A percentile compares a stretch with the other conserved stretches of the same genome.
Evolutionary conservation across 2,888 invertebrate species (phyloP).

Genomic region (Lycophotia porphyrea): DNA sequence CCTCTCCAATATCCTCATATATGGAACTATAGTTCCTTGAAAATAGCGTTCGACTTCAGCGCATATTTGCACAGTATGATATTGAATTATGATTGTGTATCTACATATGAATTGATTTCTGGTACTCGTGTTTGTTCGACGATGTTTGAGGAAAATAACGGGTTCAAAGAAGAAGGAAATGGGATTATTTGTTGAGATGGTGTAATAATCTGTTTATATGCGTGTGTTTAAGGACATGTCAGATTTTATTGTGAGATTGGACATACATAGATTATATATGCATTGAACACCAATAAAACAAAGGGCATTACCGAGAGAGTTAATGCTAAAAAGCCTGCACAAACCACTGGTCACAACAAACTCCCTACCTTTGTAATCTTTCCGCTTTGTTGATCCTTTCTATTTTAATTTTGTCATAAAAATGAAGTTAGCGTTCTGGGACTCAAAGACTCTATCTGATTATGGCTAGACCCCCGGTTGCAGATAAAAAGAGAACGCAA

Average conservation of each 20-base stretch:
- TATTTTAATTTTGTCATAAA: neutral
- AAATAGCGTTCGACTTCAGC: slow-evolving; percentile 53
- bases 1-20: slow-evolving; percentile 65
- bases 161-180: slow-evolving; percentile 1
- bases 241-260: slow-evolving; percentile 7
- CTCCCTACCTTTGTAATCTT: neutral
- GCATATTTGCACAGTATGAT: slow-evolving; percentile 49
- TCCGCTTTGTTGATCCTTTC: neutral
- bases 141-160: slow-evolving; percentile 33
- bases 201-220: slow-evolving; percentile 29
- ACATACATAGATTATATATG: neutral
- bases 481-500: too few species aligned
- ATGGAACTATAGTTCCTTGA: slow-evolving; percentile 50
- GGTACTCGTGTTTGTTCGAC: slow-evolving; percentile 33
- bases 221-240: neutral
- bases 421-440: neutral
- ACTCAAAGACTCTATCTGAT: too few species aligned
- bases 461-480: too few species aligned
- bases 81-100: slow-evolving; percentile 54
- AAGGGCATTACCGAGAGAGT: neutral
- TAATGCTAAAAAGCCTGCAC: neutral
- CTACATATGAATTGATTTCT: slow-evolving; percentile 47
- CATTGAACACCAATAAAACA: too few species aligned
- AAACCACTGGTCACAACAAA: neutral
- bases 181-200: slow-evolving; percentile 22